These are phyloP conservation scores for Hydraecia micacea DNA, from an alignment of 2,888 invertebrate species.

Conservation along the genomic window DNA sequence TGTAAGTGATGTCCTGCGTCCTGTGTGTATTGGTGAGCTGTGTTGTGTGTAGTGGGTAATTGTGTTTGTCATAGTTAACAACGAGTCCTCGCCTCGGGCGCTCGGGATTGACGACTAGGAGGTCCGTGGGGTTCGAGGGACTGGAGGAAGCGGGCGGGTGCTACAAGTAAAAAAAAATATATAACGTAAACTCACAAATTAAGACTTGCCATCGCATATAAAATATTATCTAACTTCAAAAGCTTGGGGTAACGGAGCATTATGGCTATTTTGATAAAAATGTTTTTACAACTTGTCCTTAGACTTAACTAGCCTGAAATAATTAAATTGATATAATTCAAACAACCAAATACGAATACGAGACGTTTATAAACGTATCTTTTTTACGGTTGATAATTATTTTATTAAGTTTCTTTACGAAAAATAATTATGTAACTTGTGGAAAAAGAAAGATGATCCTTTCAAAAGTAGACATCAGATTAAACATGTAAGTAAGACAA, in stretches of 20 bases:
- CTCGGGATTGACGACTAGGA: slow-evolving; percentile 69
- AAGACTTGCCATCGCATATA: background rate
- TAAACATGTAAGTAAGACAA: background rate
- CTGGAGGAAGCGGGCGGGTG: slow-evolving; percentile 26
- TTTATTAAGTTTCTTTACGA: background rate
- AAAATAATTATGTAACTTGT: background rate
- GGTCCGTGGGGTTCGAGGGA: slow-evolving; percentile 21
- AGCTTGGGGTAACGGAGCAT: too few relatives aligned
- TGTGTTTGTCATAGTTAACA: slow-evolving; percentile 84
- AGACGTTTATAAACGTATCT: too few relatives aligned
- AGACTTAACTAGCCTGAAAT: too few relatives aligned
- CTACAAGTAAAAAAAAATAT: background rate
- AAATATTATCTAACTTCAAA: too few relatives aligned
- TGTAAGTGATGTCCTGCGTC: slow-evolving; percentile 39
- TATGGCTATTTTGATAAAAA: too few relatives aligned
- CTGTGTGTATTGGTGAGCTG: slow-evolving; percentile 17
- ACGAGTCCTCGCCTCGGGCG: slow-evolving; percentile 75
- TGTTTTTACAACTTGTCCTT: too few relatives aligned
- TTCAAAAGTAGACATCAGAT: background rate
- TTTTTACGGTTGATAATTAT: background rate
- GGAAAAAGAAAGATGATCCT: background rate
- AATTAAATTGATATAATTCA: too few relatives aligned
- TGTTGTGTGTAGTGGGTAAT: slow-evolving; percentile 76
- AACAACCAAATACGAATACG: too few relatives aligned
- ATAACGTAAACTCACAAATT: too few relatives aligned